Percentiles rank a stretch among this genome's conserved stretches.
Evolutionary conservation across 2,888 invertebrate species (phyloP).

Genomic region (Odontocerum albicorne): DNA sequence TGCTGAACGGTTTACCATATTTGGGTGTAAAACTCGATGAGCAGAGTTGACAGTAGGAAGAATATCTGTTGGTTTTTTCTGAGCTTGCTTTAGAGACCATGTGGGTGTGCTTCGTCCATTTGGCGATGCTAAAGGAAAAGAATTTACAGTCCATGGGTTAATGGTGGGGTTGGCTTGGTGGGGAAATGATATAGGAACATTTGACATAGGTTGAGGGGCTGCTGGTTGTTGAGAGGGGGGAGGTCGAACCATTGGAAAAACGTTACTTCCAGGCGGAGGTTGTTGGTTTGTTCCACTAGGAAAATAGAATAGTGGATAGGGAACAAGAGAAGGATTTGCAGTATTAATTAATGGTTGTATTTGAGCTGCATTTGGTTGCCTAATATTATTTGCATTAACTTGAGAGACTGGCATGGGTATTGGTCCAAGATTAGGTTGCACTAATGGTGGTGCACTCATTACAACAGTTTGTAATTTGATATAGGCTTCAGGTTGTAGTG

Average conservation of each 20-base stretch:
- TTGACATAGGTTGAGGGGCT: conserved; percentile 30
- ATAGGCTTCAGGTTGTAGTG: conserved; percentile 52
- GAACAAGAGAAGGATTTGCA: conserved; percentile 31
- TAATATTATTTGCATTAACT: conserved; percentile 21
- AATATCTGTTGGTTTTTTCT: conserved; percentile 26
- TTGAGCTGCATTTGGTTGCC: conserved; percentile 26
- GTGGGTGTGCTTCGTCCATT: conserved; percentile 36
- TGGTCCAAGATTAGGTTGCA: conserved; percentile 19
- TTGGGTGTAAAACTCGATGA: conserved; percentile 19
- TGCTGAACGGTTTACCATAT: conserved; percentile 20
- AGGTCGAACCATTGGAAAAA: conserved; percentile 34
- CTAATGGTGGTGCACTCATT: conserved; percentile 34
- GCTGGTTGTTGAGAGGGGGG: conserved; percentile 31
- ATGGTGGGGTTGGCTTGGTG: conserved; percentile 32
- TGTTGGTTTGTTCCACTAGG: conserved; percentile 34
- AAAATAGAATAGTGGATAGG: conserved; percentile 35
- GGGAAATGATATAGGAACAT: conserved; percentile 33
- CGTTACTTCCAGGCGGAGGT: conserved; percentile 31
- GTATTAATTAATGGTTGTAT: conserved; percentile 30
- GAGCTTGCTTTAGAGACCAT: conserved; percentile 35
- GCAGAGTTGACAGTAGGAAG: conserved; percentile 3
- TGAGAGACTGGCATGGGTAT: conserved; percentile 27
- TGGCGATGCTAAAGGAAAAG: conserved; percentile 38
- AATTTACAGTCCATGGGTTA: conserved; percentile 39
- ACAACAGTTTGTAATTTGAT: conserved; percentile 42